Percentiles rank a stretch among this genome's conserved stretches.
These are phyloP conservation scores for Cirrhinus molitorella DNA, from an alignment of 2,797 vertebrate species.

Conservation along the genomic window DNA sequence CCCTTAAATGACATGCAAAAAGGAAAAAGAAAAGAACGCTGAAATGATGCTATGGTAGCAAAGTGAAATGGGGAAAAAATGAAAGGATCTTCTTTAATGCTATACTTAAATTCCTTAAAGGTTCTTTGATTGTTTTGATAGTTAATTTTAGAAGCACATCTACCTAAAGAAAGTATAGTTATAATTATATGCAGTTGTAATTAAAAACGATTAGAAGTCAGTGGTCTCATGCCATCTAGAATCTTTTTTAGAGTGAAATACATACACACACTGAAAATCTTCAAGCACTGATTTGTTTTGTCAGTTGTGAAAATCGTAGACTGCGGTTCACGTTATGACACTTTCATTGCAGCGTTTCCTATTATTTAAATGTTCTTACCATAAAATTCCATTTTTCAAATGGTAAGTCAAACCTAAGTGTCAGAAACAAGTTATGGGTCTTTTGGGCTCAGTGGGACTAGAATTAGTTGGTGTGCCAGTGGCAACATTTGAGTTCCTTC, in stretches of 20 bases:
- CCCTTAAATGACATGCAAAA: slow-evolving; percentile 63
- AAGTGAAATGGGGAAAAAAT: neutral
- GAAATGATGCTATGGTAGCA: slow-evolving; percentile 11
- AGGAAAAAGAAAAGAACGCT: slow-evolving; percentile 14
- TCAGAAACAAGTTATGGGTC: slow-evolving; percentile 44
- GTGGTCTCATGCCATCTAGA: neutral
- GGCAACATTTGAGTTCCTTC: slow-evolving; percentile 70
- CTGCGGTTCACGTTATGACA: neutral
- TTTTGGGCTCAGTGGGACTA: slow-evolving; percentile 61
- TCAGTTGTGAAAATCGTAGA: neutral
- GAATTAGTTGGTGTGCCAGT: slow-evolving; percentile 62
- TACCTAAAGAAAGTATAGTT: neutral
- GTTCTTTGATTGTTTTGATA: neutral
- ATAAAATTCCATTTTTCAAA: slow-evolving; percentile 1
- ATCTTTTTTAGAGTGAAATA: neutral
- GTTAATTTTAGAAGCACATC: slow-evolving; percentile 2
- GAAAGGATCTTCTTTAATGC: neutral
- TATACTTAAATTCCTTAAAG: neutral
- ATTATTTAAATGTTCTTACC: neutral
- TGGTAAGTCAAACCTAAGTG: slow-evolving; percentile 6
- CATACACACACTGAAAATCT: neutral
- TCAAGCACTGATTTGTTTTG: neutral
- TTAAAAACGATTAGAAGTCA: neutral
- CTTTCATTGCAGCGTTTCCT: neutral
- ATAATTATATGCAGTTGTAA: neutral